Conservation (phyloP, 2,888 invertebrate genomes). For the Andrena trimmerana region DNA sequence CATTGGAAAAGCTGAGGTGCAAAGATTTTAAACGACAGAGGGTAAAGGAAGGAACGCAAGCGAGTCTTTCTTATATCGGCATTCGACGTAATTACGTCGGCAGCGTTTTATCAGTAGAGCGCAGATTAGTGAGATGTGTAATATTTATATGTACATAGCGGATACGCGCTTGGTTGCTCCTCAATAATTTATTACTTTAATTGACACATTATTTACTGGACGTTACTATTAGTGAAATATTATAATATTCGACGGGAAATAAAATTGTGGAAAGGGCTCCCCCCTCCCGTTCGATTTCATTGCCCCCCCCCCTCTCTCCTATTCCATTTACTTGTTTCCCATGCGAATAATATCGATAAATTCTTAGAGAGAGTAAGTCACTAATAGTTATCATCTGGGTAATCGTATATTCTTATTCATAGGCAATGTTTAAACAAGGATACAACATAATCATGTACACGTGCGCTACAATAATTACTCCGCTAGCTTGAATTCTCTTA, state of each 20-base stretch:
- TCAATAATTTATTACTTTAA: slow-evolving; percentile 68
- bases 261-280: slow-evolving; percentile 56
- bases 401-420: slow-evolving; percentile 74
- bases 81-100: slow-evolving; percentile 57
- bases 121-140: slow-evolving; percentile 68
- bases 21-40: slow-evolving; percentile 22
- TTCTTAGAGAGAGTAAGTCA: neutral
- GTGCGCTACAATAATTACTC: slow-evolving; percentile 76
- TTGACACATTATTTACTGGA: slow-evolving; percentile 64
- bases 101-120: slow-evolving; percentile 60
- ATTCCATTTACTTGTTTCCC: neutral
- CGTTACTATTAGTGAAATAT: slow-evolving; percentile 67
- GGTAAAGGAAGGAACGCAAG: slow-evolving; percentile 29
- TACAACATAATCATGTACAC: slow-evolving; percentile 78
- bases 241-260: slow-evolving; percentile 65
- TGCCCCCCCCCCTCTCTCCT: neutral
- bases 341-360: neutral
- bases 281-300: neutral
- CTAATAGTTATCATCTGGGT: slow-evolving; percentile 55
- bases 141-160: slow-evolving; percentile 73
- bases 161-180: slow-evolving; percentile 64
- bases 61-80: slow-evolving; percentile 60
- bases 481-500: slow-evolving; percentile 57
- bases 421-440: slow-evolving; percentile 77
- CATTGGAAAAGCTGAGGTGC: slow-evolving; percentile 35